Conservation (phyloP, 2,888 invertebrate species). For the Polymixis lichenea region DNA sequence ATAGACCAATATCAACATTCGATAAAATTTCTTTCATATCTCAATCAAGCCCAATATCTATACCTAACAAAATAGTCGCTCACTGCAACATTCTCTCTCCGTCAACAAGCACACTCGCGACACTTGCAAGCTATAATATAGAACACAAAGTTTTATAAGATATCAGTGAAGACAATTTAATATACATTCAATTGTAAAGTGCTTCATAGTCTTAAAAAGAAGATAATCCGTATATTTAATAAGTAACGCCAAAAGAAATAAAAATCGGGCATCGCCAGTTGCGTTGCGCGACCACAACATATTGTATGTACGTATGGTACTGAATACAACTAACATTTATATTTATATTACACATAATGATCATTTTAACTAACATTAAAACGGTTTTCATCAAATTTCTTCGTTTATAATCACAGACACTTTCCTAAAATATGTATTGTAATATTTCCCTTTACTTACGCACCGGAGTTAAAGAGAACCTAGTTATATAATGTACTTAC, state of each 20-base stretch:
- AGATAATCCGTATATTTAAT: slow-evolving; percentile 72
- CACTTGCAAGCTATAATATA: slow-evolving; percentile 69
- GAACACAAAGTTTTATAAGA: slow-evolving; percentile 69
- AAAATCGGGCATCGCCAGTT: slow-evolving; percentile 61
- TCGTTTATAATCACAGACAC: slow-evolving; percentile 90
- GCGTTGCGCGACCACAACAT: slow-evolving; percentile 64
- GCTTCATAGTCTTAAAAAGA: slow-evolving; percentile 73
- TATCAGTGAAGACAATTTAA: slow-evolving; percentile 67
- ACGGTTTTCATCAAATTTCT: slow-evolving; percentile 88
- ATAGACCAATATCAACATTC: slow-evolving; percentile 81
- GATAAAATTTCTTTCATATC: slow-evolving; percentile 79
- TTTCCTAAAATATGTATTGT: slow-evolving; percentile 89
- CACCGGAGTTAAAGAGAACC: slow-evolving; percentile 84
- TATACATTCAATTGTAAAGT: slow-evolving; percentile 69
- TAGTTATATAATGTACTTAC: slow-evolving; percentile 82
- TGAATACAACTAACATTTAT: slow-evolving; percentile 79
- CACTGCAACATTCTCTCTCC: slow-evolving; percentile 55
- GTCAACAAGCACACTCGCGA: slow-evolving; percentile 67
- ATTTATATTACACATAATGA: slow-evolving; percentile 80
- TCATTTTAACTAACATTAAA: slow-evolving; percentile 84
- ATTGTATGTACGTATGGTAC: slow-evolving; percentile 62
- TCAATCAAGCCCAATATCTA: slow-evolving; percentile 74
- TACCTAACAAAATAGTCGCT: slow-evolving; percentile 54
- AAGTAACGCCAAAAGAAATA: slow-evolving; percentile 72
- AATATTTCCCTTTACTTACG: slow-evolving; percentile 81